Base-by-base conservation (phyloP, 1,140 invertebrate species). In the Danaus plexippus region DNA sequence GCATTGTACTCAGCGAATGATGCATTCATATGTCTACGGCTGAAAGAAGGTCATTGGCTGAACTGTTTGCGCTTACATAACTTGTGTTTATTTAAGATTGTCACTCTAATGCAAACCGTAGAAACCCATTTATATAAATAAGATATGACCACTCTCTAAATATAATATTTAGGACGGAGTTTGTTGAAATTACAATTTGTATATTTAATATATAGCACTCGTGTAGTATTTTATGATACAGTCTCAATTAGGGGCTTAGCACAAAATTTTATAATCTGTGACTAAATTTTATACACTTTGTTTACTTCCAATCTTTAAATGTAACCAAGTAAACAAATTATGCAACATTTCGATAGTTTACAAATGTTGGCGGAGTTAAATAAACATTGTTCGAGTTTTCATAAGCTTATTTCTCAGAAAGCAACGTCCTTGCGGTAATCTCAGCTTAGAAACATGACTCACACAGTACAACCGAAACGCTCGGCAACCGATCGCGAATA, bases 31-130 rank as follows among this genome's bases (percentile, higher is more conserved):
- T 76, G 71, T 77, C 73, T 75, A 77, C 69, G 60, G 63, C 57
- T 57, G 53, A 61, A 66, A 67, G 77, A 80, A 84, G 80, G 80
- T 81, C 80, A 81, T 73, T 81, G 80, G 67, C 78, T 82, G 78
- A 58, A 54, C 69, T 69, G 66, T 81, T 81, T 75, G 70, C 77
- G 69, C 71, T 84, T 81, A 84, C 73, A 75, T 84, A 81, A 84
- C 64, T 59, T 59, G 56, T 69, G 69, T 83, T 75, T 75, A 63
- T 72, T 68, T 75, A 69, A 73, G 67, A 77, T 77, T 71, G 64
- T 67, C 57, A 51, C 68, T 71, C 71, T 72, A 49, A 61, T 71
- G 67, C 60, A 52, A 47, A 63, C 57, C 61, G 56, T 66, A 61
- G 68, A 54, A 67, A 69, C 54, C 54, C 45, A 9, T 44, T 48